Percentiles rank a stretch among this genome's conserved stretches.
These are phyloP conservation scores for Carassius carassius DNA, from an alignment of 2,113 vertebrate species.

Conservation along the genomic window DNA sequence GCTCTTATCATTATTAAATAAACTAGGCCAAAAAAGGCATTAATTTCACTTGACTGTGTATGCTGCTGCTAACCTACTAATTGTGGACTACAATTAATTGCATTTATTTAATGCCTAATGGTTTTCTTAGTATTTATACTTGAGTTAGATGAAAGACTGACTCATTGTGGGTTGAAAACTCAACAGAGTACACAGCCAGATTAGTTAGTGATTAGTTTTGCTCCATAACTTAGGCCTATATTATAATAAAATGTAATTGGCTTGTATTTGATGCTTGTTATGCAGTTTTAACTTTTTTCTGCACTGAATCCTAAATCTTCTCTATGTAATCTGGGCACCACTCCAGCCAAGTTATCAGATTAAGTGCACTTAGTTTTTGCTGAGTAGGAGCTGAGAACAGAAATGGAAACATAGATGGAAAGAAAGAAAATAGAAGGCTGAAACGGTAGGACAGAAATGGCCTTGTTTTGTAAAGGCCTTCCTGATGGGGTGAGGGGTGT, in stretches of 20 bases:
- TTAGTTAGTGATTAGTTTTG: neutral
- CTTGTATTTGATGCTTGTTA: neutral
- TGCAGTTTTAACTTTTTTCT: neutral
- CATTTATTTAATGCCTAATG: neutral
- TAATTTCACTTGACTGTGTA: neutral
- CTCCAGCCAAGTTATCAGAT: neutral
- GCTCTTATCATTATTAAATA: neutral
- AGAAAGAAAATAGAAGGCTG: neutral
- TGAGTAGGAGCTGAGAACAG: conserved; percentile 15
- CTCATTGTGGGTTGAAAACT: neutral
- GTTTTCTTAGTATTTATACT: neutral
- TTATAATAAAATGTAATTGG: neutral
- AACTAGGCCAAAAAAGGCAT: neutral
- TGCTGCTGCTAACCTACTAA: neutral
- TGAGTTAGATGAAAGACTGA: neutral
- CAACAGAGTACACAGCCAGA: neutral
- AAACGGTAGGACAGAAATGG: neutral
- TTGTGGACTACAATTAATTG: neutral
- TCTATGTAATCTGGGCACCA: neutral
- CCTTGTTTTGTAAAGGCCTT: conserved; percentile 8
- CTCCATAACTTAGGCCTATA: neutral
- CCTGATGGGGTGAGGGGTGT: neutral
- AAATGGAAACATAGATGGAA: neutral
- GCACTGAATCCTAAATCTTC: neutral
- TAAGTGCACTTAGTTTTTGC: conserved; percentile 31